Conservation (phyloP, 2,113 vertebrate species). For the Odontesthes bonariensis region DNA sequence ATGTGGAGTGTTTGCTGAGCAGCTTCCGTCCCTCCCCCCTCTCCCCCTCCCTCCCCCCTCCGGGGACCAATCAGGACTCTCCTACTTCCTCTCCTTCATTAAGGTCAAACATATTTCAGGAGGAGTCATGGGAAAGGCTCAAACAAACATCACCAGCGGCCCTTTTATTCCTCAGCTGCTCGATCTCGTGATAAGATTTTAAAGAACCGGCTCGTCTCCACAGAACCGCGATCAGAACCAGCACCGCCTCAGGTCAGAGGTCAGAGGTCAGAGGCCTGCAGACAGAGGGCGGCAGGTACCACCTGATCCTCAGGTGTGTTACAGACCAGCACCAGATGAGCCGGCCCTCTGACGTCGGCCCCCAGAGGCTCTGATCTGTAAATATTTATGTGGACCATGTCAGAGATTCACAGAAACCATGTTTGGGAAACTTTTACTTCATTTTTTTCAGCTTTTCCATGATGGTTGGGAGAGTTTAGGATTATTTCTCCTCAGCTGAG, state of each 20-base stretch:
- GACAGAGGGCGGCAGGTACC: too few species aligned
- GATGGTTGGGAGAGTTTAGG: too few species aligned
- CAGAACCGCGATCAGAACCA: too few species aligned
- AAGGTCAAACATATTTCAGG: constrained; percentile 74
- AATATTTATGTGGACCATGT: constrained; percentile 61
- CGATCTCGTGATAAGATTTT: constrained; percentile 36
- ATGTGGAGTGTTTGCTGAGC: constrained; percentile 45
- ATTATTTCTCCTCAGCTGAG: too few species aligned
- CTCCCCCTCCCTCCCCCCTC: constrained; percentile 43
- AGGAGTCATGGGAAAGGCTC: constrained; percentile 79
- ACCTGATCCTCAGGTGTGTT: too few species aligned
- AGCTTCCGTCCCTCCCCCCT: constrained; percentile 21
- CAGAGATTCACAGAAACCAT: constrained; percentile 17
- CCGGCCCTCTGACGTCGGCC: too few species aligned
- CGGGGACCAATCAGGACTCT: constrained; percentile 69
- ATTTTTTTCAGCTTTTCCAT: too few species aligned
- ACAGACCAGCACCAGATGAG: too few species aligned
- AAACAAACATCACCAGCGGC: constrained; percentile 39
- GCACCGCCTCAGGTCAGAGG: too few species aligned
- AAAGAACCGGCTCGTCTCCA: constrained; percentile 12
- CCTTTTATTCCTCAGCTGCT: constrained; percentile 52
- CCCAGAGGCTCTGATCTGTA: constrained; percentile 60
- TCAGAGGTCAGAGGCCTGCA: not conserved
- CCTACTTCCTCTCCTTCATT: constrained; percentile 58
- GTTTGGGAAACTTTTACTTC: constrained; percentile 15